Base-by-base conservation (phyloP, 2,888 invertebrate species). In the Lithophane leautieri region DNA sequence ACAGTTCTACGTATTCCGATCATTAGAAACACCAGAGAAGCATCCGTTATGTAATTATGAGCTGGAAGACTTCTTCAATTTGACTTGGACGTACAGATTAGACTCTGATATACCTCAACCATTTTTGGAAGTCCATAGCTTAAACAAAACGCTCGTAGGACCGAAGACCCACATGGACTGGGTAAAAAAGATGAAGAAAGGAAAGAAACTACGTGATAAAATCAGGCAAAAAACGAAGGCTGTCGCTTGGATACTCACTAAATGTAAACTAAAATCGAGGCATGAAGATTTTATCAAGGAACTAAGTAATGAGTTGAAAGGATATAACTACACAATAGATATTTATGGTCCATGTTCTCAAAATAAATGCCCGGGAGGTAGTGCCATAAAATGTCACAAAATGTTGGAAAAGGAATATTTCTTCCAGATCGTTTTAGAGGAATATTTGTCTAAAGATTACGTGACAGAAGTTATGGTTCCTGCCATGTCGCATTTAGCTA, bases 31-130 rank as follows among this genome's bases (percentile, higher is more conserved):
- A 0, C 85, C 95, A 0, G 91, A 91, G 11, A 90, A 90, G 28
- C 90, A 92, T 81, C 92, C 95, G 0, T 60, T 95, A 0, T 96
- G 96, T 73, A 87, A 94, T 72, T 83, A 88, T 0, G 80, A 85
- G 9, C 93, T 93, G 40, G 94, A 96, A 8, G 75, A 92, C 44
- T 96, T 95, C 77, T 96, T 96, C 73, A 96, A 96, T 73, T 94
- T 92, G 94, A 95, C 96, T 0, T 96, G 96, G 96, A 95, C 95
- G 1, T 96, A 96, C 34, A 95, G 92, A 88, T 84, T 95, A 3
- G 90, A 94, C 75, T 95, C 96, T 0, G 94, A 94, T 72, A 90
- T 96, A 75, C 92, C 94, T 3, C 93, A 94, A 62, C 92, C 95
- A 0, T 94, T 94, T 81, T 88, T 95, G 12, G 91, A 91, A 61